Evolutionary conservation across 2,113 vertebrate genomes (phyloP), one percentile per base, ranked within the genome.

Genomic region (Equus quagga): DNA sequence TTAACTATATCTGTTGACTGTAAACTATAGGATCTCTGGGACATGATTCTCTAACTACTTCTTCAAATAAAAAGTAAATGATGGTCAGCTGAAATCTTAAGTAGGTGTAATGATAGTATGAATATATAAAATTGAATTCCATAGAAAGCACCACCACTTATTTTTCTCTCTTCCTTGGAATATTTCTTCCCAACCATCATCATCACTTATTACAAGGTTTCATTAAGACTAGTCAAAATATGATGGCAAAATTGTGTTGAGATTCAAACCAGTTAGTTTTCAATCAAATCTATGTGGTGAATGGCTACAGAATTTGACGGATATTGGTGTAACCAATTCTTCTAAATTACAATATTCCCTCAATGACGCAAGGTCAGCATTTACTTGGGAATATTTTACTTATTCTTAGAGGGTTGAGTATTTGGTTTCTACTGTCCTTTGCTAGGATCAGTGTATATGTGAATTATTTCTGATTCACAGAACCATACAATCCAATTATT

Each of bases 1-100:
- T 82, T 56, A 75, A 97, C 83, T 78, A 96, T 78, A 85, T 76
- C 65, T 98, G 93, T 80, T 85, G 94, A 93, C 13, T 85, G 64
- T 44, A 33, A 89, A 82, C 33, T 76, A 93, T 0, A 95, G 12
- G 26, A 10, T 86, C 46, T 70, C 65, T 88, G 46, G n/a, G 72
- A 69, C 85, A 78, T 87, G 83, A 94, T 15, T 64, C 21, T 79
- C 12, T 51, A 80, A 85, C n/a, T 79, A 86, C 8, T 65, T 97
- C 51, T 90, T 87, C 54, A 87, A 67, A 80, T 41, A 69, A 24
- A 72, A 88, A 97, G 69, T 56, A 93, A 93, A 82, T 5, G 5
- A 96, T 5, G 69, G 93, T 28, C 92, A 96, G 17, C 56, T 91
- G 70, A 92, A 94, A 81, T 31, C 69, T 89, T 92, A 97, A 95